phyloP scores from a whole-genome alignment of 2,113 vertebrate genomes.

The Serinus canaria region DNA sequence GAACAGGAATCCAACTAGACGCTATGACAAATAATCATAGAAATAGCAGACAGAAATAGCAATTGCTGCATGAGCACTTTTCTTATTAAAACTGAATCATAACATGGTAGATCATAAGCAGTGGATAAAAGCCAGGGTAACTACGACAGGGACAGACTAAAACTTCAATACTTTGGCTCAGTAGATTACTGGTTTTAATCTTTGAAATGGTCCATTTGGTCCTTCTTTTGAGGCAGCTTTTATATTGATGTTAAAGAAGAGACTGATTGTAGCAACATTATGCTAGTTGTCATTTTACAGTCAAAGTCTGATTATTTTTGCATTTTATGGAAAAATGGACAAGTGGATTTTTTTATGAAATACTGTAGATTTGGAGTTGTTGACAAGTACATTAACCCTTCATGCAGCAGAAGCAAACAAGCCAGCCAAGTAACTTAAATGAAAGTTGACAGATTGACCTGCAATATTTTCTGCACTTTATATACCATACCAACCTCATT shows the following conservation, averaged over 20 bases:
- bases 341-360: not conserved
- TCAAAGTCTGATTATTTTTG: not conserved
- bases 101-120: not conserved
- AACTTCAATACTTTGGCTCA: not conserved
- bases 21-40: not conserved
- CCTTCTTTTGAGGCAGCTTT: not conserved
- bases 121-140: not conserved
- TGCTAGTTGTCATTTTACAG: not conserved
- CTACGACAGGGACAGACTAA: not conserved
- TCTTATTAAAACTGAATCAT: not conserved
- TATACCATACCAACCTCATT: constrained; percentile 79
- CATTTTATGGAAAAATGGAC: not conserved
- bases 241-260: not conserved
- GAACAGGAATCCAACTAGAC: not conserved
- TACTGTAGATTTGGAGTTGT: not conserved
- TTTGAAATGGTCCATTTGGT: not conserved
- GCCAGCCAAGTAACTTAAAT: not conserved
- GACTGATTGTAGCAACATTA: not conserved
- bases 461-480: not conserved
- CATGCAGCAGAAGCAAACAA: not conserved
- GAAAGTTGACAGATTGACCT: not conserved
- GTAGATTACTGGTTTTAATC: not conserved
- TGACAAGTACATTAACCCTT: not conserved
- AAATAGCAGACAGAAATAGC: not conserved
- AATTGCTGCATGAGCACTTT: not conserved